phyloP scores from a whole-genome alignment of 2,888 invertebrate genomes.

The Nysson spinosus region DNA sequence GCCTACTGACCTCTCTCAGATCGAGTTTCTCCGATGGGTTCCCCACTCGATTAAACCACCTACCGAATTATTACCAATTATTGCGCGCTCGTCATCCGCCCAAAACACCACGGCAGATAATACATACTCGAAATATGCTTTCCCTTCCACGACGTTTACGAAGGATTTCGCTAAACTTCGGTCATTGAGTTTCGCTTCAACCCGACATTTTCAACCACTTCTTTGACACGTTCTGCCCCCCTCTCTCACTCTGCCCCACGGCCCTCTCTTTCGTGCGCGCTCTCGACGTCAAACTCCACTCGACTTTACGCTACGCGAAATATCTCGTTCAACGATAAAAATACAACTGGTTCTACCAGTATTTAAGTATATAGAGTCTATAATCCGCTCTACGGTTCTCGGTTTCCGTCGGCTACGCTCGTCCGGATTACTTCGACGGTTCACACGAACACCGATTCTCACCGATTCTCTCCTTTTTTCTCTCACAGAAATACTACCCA shows the following conservation, averaged over 20 bases:
- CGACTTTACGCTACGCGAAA: slow-evolving; percentile 23
- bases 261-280: too few relatives aligned
- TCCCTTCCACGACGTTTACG: too few relatives aligned
- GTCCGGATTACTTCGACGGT: too few relatives aligned
- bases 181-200: slow-evolving; percentile 55
- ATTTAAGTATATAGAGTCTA: not conserved
- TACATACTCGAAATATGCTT: slow-evolving; percentile 19
- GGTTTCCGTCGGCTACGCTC: too few relatives aligned
- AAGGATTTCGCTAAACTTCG: too few relatives aligned
- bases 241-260: too few relatives aligned
- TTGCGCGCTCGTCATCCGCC: slow-evolving; percentile 58
- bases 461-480: too few relatives aligned
- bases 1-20: slow-evolving; percentile 27
- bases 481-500: too few relatives aligned
- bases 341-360: slow-evolving; percentile 45
- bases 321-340: slow-evolving; percentile 42
- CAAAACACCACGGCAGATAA: slow-evolving; percentile 33
- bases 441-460: too few relatives aligned
- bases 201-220: slow-evolving; percentile 55
- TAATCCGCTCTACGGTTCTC: too few relatives aligned
- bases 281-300: slow-evolving; percentile 19
- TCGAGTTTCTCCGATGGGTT: slow-evolving; percentile 33
- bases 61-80: slow-evolving; percentile 36
- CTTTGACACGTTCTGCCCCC: slow-evolving; percentile 4
- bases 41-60: slow-evolving; percentile 44